Evolutionary conservation across 2,113 vertebrate genomes (phyloP), one percentile per base, ranked within the genome.

Genomic region (Nothoprocta perdicaria): DNA sequence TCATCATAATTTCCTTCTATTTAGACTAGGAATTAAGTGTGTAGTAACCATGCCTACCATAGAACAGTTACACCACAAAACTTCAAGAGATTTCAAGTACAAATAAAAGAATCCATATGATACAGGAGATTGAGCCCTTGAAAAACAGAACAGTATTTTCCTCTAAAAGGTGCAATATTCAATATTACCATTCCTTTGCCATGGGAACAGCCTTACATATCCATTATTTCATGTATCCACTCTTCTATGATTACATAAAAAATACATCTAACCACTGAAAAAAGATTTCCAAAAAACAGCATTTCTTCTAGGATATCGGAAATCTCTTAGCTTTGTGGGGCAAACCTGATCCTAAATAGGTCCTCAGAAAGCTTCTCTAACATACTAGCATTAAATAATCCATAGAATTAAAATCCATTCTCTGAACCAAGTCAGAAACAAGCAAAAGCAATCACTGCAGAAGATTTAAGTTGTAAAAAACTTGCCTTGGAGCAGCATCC

Each of bases 1-100:
- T 57, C 61, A 48, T 45, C 62, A 73, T 60, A 24, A 63, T 87
- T 95, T 79, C 84, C 79, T 83, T 84, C 24, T 67, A 92, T 89
- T 94, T 93, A 92, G 74, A 62, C 4, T 16, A 87, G 53, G 77
- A 93, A 74, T 72, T 66, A 61, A 81, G 12, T 9, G 55, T 61
- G 79, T 62, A 81, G 84, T 93, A 93, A 89, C 87, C 60, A 90
- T 48, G 86, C 86, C 78, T 87, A 60, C 78, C 75, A 45, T 74
- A 38, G 38, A 87, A 76, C 69, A 78, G 22, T 14, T 74, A 80
- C 31, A 74, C 66, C 85, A 86, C 66, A 80, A 89, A 91, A 89
- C 46, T 78, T 57, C 5, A 38, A 78, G 38, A 27, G 76, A 88
- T 67, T 83, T 86, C 43, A 79, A 95, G 84, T 24, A 80, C 41